phyloP scores from a whole-genome alignment of 2,888 invertebrate species.

The Limenitis camilla region DNA sequence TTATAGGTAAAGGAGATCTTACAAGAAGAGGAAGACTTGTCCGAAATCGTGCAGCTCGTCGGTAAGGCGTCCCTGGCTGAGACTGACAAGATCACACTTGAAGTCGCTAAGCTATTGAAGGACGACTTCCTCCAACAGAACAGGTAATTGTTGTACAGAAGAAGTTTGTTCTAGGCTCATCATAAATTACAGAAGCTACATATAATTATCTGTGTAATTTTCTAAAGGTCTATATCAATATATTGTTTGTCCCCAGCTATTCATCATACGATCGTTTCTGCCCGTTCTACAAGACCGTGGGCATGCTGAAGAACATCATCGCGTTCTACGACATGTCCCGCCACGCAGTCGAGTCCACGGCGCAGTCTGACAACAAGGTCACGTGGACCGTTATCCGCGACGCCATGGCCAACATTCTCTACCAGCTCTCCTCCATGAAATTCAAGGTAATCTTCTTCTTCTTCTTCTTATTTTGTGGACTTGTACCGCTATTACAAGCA shows the following conservation, averaged over 20 bases:
- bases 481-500: too few species aligned
- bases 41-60: conserved; percentile 99
- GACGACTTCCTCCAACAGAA: conserved; percentile 99
- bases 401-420: conserved; percentile 95
- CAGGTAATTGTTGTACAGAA: conserved; percentile 76
- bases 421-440: conserved; percentile 99
- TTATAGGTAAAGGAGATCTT: conserved; percentile 87
- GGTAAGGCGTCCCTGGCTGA: conserved; percentile 99
- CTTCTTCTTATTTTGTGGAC: too few species aligned
- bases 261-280: conserved; percentile 97
- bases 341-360: conserved; percentile 98
- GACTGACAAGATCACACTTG: conserved; percentile 98
- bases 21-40: conserved; percentile 99
- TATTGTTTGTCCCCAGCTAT: conserved; percentile 72
- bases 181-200: too few species aligned
- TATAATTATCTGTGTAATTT: too few species aligned
- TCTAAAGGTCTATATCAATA: too few species aligned
- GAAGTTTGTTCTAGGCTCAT: too few species aligned
- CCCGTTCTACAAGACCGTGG: conserved; percentile 99
- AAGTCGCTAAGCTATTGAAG: conserved; percentile 97
- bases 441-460: conserved; percentile 86
- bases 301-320: conserved; percentile 99
- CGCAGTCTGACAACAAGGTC: conserved; percentile 97
- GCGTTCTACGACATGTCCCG: conserved; percentile 98
- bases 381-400: conserved; percentile 99